Base-by-base conservation (phyloP, 2,888 invertebrate species). In the Patella pellucida region DNA sequence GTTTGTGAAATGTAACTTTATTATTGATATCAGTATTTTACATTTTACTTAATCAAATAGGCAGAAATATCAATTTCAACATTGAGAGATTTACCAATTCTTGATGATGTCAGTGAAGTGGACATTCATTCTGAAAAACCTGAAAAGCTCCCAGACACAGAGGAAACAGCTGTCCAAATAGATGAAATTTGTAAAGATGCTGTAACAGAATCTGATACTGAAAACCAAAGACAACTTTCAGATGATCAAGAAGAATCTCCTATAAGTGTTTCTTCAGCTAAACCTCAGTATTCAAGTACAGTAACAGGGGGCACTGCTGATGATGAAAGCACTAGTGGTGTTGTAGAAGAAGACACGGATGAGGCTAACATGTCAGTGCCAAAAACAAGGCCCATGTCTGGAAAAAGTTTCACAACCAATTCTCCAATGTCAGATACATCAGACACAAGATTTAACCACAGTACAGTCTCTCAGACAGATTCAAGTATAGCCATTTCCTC, bases 31-130 rank as follows among this genome's bases (percentile, higher is more conserved):
- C 41, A 41, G 9, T 41, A 41, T 41, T 7, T 41, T 41, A 41
- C 41, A 41, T 41, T 41, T 41, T 41, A 41, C 41, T 41, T 41
- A 41, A 41, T 41, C 9, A 9, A 9, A 41, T 41, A 41, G 41
- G 41, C 41, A 41, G 41, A 41, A 41, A 41, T 41, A 41, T 41
- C 41, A 41, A 41, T 41, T 41, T 19, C 62, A 62, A 23, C 62
- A 62, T 62, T 62, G 23, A 19, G 62, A 62, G 62, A 62, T 62
- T 23, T 62, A 62, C 62, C 62, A 19, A 62, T 62, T 62, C 62
- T 62, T 11, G 62, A 62, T 23, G 62, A 62, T 62, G 62, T 62
- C 23, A 62, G 19, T 19, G 62, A 62, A 23, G 23, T 23, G 23
- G 62, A 62, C 23, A 23, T 62, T 23, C 23, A 62, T 19, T 23